Evolutionary conservation across 2,888 invertebrate genomes (phyloP).

Genomic region (Tipula helvola): DNA sequence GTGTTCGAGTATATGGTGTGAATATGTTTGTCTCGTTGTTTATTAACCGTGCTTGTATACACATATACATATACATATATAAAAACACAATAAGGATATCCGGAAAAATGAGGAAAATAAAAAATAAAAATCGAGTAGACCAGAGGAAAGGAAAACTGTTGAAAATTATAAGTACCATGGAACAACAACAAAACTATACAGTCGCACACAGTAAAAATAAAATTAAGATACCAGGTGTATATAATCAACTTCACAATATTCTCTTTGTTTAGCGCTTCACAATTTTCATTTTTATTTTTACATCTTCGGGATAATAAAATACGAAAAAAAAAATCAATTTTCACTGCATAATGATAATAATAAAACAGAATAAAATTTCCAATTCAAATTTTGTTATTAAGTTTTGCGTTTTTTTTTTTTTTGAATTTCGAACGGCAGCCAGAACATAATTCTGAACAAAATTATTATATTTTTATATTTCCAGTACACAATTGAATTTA

Average conservation of each 20-base stretch:
- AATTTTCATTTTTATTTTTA: not conserved
- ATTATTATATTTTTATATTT: not conserved
- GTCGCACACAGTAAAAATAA: not conserved
- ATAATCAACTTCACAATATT: conserved; percentile 4
- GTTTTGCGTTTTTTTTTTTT: not conserved
- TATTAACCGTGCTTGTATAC: not conserved
- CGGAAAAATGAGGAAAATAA: not conserved
- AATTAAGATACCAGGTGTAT: not conserved
- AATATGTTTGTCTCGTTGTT: not conserved
- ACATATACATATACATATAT: not conserved
- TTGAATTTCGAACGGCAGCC: not conserved
- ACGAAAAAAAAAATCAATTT: not conserved
- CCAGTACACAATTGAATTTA: not conserved
- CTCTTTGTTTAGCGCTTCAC: not conserved
- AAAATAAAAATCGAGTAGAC: not conserved
- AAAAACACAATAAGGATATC: not conserved
- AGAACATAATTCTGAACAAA: not conserved
- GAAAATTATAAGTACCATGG: not conserved
- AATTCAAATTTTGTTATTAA: not conserved
- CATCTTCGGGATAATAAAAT: not conserved
- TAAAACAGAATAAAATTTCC: not conserved
- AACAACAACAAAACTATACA: not conserved
- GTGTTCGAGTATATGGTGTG: not conserved
- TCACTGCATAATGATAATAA: not conserved
- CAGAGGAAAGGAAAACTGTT: not conserved